These are phyloP conservation scores for Gandaritis pyraliata DNA, from an alignment of 2,888 invertebrate species.

Conservation along the genomic window DNA sequence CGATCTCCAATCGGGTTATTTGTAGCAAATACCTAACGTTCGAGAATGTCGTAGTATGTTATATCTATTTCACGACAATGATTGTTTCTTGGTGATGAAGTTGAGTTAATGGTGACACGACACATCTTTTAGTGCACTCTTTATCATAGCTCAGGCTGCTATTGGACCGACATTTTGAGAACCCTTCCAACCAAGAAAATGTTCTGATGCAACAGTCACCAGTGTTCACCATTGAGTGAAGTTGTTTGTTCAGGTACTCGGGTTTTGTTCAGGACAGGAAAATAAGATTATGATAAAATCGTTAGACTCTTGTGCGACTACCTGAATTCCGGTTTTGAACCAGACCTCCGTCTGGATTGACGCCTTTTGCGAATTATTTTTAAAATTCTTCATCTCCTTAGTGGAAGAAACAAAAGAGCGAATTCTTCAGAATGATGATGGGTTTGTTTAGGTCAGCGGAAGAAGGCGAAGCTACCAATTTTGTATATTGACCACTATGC, in stretches of 20 bases:
- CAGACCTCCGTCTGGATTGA: background rate
- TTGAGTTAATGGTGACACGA: no score
- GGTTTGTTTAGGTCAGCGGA: background rate
- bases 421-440: background rate
- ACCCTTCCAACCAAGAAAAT: no score
- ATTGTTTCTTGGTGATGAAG: no score
- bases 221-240: no score
- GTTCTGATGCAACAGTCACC: no score
- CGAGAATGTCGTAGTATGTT: background rate
- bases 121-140: no score
- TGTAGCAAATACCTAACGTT: conserved; percentile 1
- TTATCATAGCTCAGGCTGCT: no score
- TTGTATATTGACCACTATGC: conserved; percentile 2
- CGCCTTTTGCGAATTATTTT: background rate
- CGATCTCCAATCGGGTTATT: conserved; percentile 13
- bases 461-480: conserved; percentile 10
- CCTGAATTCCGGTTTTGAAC: conserved; percentile 25
- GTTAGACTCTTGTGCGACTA: conserved; percentile 7
- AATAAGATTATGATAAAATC: background rate
- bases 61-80: background rate
- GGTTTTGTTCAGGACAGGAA: background rate
- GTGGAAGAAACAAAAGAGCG: no score
- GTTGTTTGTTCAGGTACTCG: no score
- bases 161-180: no score
- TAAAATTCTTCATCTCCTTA: background rate